Evolutionary conservation across 2,113 vertebrate species (phyloP).

Genomic region (Macquaria ambigua): DNA sequence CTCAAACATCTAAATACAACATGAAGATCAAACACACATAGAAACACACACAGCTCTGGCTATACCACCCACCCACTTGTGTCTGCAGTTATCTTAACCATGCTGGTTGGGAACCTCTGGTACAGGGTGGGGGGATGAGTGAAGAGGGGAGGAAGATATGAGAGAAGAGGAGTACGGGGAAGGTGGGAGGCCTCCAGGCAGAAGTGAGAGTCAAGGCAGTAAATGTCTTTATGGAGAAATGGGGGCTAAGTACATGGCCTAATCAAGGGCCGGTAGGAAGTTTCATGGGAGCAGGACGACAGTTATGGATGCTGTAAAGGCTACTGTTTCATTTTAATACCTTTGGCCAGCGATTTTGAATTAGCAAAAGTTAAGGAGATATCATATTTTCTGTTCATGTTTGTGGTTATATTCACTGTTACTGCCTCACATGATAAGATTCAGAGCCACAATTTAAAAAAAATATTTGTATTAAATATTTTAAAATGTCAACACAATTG

Average conservation of each 20-base stretch:
- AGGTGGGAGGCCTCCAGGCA: constrained; percentile 59
- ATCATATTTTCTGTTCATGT: constrained; percentile 5
- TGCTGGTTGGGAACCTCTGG: constrained; percentile 75
- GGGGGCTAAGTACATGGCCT: constrained; percentile 51
- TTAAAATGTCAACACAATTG: background rate
- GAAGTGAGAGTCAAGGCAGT: constrained; percentile 67
- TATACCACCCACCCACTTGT: constrained; percentile 84
- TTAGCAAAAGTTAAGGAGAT: constrained; percentile 5
- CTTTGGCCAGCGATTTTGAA: constrained; percentile 8
- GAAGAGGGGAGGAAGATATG: constrained; percentile 43
- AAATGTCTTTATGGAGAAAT: constrained; percentile 75
- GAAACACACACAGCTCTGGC: constrained; percentile 66
- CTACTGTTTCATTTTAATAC: constrained; percentile 65
- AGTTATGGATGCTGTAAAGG: constrained; percentile 67
- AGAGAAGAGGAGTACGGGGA: constrained; percentile 35
- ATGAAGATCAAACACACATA: constrained; percentile 82
- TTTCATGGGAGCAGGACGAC: constrained; percentile 59
- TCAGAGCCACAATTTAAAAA: background rate
- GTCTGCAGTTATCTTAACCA: constrained; percentile 83
- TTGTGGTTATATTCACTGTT: constrained; percentile 3
- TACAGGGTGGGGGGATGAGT: constrained; percentile 46
- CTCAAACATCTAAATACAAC: constrained; percentile 87
- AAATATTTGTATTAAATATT: background rate
- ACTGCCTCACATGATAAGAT: background rate
- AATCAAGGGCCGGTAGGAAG: constrained; percentile 52